Conservation (phyloP, 2,797 vertebrate species). For the Anguilla pacifica region DNA sequence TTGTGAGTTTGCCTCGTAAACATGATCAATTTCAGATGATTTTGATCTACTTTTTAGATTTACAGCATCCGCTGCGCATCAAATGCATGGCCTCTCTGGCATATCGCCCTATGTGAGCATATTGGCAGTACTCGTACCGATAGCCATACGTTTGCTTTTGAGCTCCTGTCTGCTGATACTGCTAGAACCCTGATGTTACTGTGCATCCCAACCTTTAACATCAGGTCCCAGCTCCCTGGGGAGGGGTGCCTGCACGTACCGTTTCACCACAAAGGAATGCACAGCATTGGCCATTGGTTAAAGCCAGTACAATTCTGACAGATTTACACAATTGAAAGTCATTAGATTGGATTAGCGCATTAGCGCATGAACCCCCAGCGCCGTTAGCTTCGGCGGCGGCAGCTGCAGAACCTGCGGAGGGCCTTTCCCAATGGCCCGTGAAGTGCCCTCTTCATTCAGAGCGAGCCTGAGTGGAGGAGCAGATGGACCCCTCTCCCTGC, state of each 20-base stretch:
- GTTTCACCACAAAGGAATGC: neutral
- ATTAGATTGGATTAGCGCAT: neutral
- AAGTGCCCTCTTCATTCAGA: slow-evolving; percentile 45
- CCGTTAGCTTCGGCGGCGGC: neutral
- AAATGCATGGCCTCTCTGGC: too few species aligned
- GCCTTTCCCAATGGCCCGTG: slow-evolving; percentile 41
- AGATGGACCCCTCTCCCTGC: slow-evolving; percentile 62
- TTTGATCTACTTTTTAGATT: too few species aligned
- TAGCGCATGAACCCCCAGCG: neutral
- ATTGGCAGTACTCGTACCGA: too few species aligned
- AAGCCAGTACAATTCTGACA: neutral
- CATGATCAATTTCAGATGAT: too few species aligned
- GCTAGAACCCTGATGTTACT: too few species aligned
- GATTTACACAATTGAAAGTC: neutral
- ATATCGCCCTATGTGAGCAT: too few species aligned
- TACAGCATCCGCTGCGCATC: too few species aligned
- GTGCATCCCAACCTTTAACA: neutral
- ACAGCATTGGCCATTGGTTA: neutral
- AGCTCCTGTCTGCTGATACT: too few species aligned
- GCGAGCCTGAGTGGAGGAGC: slow-evolving; percentile 58
- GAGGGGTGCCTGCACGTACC: too few species aligned
- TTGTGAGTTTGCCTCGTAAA: neutral
- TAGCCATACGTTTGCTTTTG: too few species aligned
- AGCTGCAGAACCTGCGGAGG: slow-evolving; percentile 33
- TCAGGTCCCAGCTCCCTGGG: neutral